Base-by-base conservation (phyloP, 2,888 invertebrate species). In the Eupithecia vulgata region DNA sequence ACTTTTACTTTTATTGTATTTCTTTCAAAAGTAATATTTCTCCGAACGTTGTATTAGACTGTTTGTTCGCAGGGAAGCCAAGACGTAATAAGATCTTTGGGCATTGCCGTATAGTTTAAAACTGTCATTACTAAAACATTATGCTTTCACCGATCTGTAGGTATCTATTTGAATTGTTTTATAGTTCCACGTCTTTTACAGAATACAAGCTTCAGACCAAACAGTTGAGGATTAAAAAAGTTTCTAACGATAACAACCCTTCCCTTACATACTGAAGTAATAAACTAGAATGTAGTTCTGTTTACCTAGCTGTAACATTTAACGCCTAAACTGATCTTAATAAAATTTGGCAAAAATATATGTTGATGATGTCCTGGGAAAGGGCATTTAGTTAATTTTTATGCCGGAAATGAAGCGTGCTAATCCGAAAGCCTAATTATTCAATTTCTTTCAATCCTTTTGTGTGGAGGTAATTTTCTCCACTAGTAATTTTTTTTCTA, bases 81-180 rank as follows among this genome's bases (percentile, higher is more conserved):
- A 42, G 42, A 42, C 42, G 42, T 61, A 67, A 71, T 42, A 40
- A 66, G 68, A 66, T 21, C 71, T 59, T 45, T 59, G 37, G n/a
- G 62, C 12, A 30, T 21, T 37, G 52, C 65, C 61, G 52, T 25
- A 21, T 69, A 70, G 68, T 70, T 75, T 45, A 42, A 59, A 76
- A 76, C 79, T 75, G 70, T 72, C 73, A 74, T 69, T 68, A 73
- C 70, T 70, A 65, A 73, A 74, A 71, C 64, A 74, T 70, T 72
- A 76, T 73, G 72, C 73, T 77, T 73, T 64, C 48, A 34, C 40
- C 40, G 37, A 74, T 75, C 70, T 61, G 59, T 67, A 30, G 30
- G 15, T 12, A 57, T 75, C 72, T 72, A 75, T 76, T 48, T 77
- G 67, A 77, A 70, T 66, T 68, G 37, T 3, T 21, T 17, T 52